Evolutionary conservation across 2,113 vertebrate genomes (phyloP), one percentile per base, ranked within the genome.

Genomic region (Narcine bancroftii): DNA sequence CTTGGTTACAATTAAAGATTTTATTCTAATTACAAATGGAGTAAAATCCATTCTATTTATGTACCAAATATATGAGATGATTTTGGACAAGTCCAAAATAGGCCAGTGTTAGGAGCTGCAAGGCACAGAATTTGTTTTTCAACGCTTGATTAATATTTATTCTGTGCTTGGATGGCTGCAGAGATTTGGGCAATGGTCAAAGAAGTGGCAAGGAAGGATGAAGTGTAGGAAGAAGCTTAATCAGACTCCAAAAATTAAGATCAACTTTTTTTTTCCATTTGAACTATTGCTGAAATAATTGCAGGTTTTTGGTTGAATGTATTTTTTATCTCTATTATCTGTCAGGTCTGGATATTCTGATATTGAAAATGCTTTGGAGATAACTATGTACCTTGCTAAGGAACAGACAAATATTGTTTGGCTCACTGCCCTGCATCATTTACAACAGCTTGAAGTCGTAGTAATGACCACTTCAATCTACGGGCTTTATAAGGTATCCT

Each of bases 311-410:
- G 29, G 7, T 91, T 11, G 33, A 91, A 42, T 77, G 42, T 24
- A 47, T 91, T 69, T 92, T 47, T n/a, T 0, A 2, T 93, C 83
- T 93, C 85, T 92, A 50, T 92, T 92, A 94, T 94, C 94, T 89
- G 92, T 94, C 93, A 97, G 96, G 87, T 94, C 92, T 53, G 94
- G 95, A 92, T 95, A 96, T 56, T 92, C 93, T 93, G 93, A 95
- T 29, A 95, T 96, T 94, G 96, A 95, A 94, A 94, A 93, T 93
- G 95, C 96, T 0, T 94, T 97, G 75, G 95, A 95, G 92, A 94
- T 96, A 93, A 96, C 96, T 0, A 96, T 96, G 92, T 97, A 97
- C 92, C 96, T 97, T 93, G 95, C 95, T 72, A 94, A 93, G 94
- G 96, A 97, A 93, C 95, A 96, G 93, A 95, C 96, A 92, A 93